Base-by-base conservation (phyloP, 2,797 vertebrate genomes). In the Eremophila alpestris region DNA sequence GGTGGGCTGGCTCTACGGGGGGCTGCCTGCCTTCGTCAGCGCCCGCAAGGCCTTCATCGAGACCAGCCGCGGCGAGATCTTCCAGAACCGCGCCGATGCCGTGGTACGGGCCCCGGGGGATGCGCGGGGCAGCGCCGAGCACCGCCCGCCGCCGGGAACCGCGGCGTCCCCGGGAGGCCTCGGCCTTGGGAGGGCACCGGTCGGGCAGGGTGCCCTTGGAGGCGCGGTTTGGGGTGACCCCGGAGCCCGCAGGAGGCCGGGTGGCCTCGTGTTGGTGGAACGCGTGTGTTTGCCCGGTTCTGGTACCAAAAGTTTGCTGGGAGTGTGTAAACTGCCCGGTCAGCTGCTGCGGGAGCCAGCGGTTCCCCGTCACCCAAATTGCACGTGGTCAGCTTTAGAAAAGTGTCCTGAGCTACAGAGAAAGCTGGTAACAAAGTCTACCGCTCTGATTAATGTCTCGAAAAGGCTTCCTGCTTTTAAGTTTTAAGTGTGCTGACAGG, bases 61-160 rank as follows among this genome's bases (percentile, higher is more conserved):
- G 52, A 23, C 97, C 65, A 99, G 97, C 96, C 98, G 98, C 91
- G 99, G 98, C 1, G 98, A 99, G 75, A 52, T 99, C 22, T 99
- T 98, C 87, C 97, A 95, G 2, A 98, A 97, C 96, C 98, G 95
- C 5, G 95, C 99, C 92, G 99, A 99, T 1, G 99, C 99, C 27
- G 97, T 99, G 98, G 99, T 99, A 95, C 62, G 93, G 23, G 52
- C 56, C n/a, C 51, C 43, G n/a, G 34, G 41, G 8, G 11, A 3
- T 8, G 46, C 20, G 0, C 5, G 34, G 32, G 14, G 24, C 8
- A 26, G 56, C 55, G 54, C 46, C 0, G 46, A 30, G 51, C 23
- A 6, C 4, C 29, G 48, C 41, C 32, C 49, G 29, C 51, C 4
- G 49, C 56, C 36, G 18, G 58, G 29, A 38, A 38, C 40, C 40